Evolutionary conservation across 2,797 vertebrate genomes (phyloP).

Genomic region (Hybognathus amarus): DNA sequence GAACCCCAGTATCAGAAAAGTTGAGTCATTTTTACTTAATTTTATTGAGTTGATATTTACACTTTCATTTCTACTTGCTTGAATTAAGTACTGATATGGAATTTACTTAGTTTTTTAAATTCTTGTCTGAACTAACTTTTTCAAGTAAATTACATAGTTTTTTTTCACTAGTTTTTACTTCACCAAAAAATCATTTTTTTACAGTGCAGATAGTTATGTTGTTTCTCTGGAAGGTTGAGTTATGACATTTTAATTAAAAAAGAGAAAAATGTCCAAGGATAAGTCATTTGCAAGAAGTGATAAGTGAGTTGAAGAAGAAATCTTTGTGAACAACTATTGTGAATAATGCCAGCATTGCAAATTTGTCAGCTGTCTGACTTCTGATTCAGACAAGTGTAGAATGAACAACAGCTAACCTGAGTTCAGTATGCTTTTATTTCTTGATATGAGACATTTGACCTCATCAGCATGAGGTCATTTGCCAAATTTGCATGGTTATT

Average conservation of each 20-base stretch:
- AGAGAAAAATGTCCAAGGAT: not conserved
- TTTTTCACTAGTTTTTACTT: too few relatives aligned
- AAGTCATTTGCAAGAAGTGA: not conserved
- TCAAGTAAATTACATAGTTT: too few relatives aligned
- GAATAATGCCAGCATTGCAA: not conserved
- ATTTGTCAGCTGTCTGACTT: constrained; percentile 8
- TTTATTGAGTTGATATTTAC: too few relatives aligned
- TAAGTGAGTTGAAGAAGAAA: not conserved
- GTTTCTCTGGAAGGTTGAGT: not conserved
- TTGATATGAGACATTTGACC: constrained; percentile 15
- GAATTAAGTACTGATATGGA: too few relatives aligned
- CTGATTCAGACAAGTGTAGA: constrained; percentile 21
- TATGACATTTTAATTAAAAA: not conserved
- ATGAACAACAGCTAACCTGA: constrained; percentile 18
- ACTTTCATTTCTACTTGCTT: too few relatives aligned
- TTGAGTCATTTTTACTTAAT: too few relatives aligned
- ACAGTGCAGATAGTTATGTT: not conserved
- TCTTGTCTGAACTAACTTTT: too few relatives aligned
- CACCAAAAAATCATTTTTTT: too few relatives aligned
- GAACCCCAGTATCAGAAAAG: too few relatives aligned
- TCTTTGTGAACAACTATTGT: not conserved
- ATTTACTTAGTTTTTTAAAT: too few relatives aligned
- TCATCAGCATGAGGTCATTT: constrained; percentile 15
- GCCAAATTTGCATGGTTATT: constrained; percentile 20
- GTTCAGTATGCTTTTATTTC: constrained; percentile 7